These are phyloP conservation scores for Drosophila orena DNA, from an alignment of 1,140 invertebrate species.

Conservation along the genomic window DNA sequence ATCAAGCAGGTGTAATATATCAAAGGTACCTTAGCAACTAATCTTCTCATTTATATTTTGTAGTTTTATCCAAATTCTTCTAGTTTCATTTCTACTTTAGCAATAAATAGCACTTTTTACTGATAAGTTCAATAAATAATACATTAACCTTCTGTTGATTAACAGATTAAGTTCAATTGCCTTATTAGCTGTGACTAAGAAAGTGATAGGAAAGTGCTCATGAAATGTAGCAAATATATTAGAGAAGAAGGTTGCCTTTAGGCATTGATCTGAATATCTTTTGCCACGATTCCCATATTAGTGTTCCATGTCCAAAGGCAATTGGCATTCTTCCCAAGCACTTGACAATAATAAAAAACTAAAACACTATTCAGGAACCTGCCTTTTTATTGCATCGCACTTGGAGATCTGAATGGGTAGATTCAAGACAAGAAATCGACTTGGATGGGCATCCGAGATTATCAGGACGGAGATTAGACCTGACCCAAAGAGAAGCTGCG, in stretches of 20 bases:
- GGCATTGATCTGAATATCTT: constrained; percentile 26
- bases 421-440: constrained; percentile 19
- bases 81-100: neutral
- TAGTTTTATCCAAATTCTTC: too few relatives aligned
- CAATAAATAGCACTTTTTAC: neutral
- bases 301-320: constrained; percentile 15
- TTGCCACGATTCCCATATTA: constrained; percentile 15
- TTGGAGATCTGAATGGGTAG: constrained; percentile 26
- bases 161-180: neutral
- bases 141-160: neutral
- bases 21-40: too few relatives aligned
- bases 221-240: constrained; percentile 14
- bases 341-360: constrained; percentile 17
- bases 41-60: too few relatives aligned
- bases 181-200: neutral
- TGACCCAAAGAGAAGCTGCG: constrained; percentile 47
- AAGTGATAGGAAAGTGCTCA: constrained; percentile 6
- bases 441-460: constrained; percentile 47
- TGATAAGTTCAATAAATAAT: neutral
- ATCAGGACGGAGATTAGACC: constrained; percentile 61
- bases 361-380: constrained; percentile 8
- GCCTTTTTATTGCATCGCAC: constrained; percentile 42
- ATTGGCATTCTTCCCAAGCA: constrained; percentile 38
- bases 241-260: neutral
- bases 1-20: neutral